Base-by-base conservation (phyloP, 2,888 invertebrate genomes). In the Blera fallax region DNA sequence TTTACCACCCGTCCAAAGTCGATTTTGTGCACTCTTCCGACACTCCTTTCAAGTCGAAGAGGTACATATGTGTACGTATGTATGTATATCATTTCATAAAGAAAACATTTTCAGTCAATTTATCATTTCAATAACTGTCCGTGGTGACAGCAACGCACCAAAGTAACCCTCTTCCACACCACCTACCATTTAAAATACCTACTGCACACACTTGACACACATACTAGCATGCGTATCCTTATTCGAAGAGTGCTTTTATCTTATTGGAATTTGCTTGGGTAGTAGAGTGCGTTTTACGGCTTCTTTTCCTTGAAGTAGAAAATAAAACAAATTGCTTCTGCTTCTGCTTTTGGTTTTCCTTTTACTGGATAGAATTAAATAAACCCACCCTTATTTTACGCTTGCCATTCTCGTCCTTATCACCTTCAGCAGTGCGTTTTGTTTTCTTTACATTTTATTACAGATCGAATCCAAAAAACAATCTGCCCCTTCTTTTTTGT, bases 91-190 rank as follows among this genome's bases (percentile, higher is more conserved):
- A 37, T 56, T 16, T 14, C 67, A 73, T 62, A 62, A 76, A 45
- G 27, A 69, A 81, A 67, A 60, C 58, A 76, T 64, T 62, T 64
- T 72, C 21, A 48, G 69, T 24, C 67, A 81, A 85, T 85, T 81
- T 76, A 85, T 81, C 85, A 85, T 77, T 85, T 85, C 81, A 76
- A 81, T 85, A 85, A 85, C 76, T 65, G 85, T 74, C 76, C 65
- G 69, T 80, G 84, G 69, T 84, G 84, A 84, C 84, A 84, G 84
- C 64, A 64, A 40, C 74, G 58, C 56, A 74, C 80, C 65, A 56
- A 83, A 84, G 27, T 16, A 80, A 24, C 52, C 18, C 18, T 10
- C 24, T 18, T 1, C 29, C 32, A 16, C 18, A 29, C 34, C 56
- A 21, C 45, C 16, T 3, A 32, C 64, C 34, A 52, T 27, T 0